Evolutionary conservation across 2,888 invertebrate species (phyloP).

Genomic region (Bombyx huttoni): DNA sequence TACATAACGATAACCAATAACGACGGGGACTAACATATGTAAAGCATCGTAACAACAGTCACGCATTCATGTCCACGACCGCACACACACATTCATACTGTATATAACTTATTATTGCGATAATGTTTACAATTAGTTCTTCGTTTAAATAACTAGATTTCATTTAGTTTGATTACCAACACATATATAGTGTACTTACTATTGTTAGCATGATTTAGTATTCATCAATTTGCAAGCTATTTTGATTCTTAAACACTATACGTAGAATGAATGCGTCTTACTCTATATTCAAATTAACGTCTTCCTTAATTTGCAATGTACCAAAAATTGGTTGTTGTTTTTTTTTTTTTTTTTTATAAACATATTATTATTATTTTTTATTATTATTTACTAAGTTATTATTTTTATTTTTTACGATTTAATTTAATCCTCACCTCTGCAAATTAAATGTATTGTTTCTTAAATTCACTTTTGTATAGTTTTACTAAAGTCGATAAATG

Average conservation of each 20-base stretch:
- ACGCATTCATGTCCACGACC: slow-evolving; percentile 4
- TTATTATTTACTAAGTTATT: not conserved
- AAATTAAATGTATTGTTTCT: not conserved
- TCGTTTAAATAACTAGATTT: not conserved
- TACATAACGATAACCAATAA: not conserved
- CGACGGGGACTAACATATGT: not conserved
- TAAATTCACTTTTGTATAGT: not conserved
- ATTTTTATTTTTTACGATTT: not conserved
- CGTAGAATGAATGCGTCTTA: not conserved
- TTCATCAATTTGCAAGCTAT: not conserved
- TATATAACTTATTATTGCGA: slow-evolving; percentile 11
- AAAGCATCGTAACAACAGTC: not conserved
- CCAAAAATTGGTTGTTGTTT: no score
- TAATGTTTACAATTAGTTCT: not conserved
- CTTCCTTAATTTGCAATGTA: no score
- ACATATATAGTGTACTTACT: not conserved
- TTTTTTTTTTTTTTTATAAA: no score
- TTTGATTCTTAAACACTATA: not conserved
- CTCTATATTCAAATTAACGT: no score
- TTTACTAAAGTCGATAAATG: not conserved
- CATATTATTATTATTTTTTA: no score
- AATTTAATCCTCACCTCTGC: not conserved
- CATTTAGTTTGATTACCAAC: not conserved
- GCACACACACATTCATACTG: slow-evolving; percentile 13
- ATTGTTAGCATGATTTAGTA: not conserved